phyloP scores from a whole-genome alignment of 2,797 vertebrate species.

The Hozukius guyotensis region DNA sequence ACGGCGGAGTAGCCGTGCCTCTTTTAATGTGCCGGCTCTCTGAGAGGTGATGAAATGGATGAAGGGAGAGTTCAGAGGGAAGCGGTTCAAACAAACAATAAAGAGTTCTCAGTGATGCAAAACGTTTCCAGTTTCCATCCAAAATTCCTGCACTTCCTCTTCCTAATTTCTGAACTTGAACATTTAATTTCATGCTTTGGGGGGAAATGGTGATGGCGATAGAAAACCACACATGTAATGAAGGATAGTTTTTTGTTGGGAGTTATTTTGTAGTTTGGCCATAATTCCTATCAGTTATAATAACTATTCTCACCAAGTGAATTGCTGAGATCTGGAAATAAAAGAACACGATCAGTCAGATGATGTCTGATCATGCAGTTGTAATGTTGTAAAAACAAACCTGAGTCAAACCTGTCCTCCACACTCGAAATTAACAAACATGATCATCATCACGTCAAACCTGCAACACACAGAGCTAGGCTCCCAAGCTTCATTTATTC shows the following conservation, averaged over 20 bases:
- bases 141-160: neutral
- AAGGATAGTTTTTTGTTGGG: neutral
- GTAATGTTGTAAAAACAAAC: neutral
- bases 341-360: neutral
- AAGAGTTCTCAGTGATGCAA: slow-evolving; percentile 50
- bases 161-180: neutral
- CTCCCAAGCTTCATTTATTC: neutral
- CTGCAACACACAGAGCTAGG: neutral
- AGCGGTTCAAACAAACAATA: slow-evolving; percentile 48
- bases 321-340: neutral
- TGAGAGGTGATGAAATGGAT: slow-evolving; percentile 53
- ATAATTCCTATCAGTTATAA: neutral
- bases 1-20: neutral
- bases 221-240: neutral
- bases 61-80: slow-evolving; percentile 47
- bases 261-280: neutral
- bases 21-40: slow-evolving; percentile 37
- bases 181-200: neutral
- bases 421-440: neutral
- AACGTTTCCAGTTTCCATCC: slow-evolving; percentile 13
- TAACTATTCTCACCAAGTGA: neutral
- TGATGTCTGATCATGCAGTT: neutral
- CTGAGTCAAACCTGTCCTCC: neutral
- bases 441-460: neutral
- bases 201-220: neutral